Conservation (phyloP, 2,113 vertebrate genomes). For the Acrocephalus kingi region DNA sequence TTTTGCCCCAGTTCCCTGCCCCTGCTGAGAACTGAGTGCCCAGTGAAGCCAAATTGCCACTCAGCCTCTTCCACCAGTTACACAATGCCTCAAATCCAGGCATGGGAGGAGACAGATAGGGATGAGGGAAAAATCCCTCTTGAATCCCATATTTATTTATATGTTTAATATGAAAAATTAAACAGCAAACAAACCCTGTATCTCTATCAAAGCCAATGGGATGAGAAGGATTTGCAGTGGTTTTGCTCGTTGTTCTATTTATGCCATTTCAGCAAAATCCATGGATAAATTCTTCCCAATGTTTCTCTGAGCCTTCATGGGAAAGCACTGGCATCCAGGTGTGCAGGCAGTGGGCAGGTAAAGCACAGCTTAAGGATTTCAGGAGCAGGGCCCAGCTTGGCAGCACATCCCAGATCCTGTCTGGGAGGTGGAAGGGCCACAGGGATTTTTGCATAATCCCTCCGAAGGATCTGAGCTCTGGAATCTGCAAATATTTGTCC, state of each 20-base stretch:
- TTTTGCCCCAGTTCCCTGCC: background rate
- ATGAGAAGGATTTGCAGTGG: conserved; percentile 12
- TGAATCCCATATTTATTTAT: background rate
- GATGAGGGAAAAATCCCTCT: fast-evolving
- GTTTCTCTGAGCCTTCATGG: background rate
- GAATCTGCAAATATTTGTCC: conserved; percentile 27
- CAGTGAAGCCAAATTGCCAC: background rate
- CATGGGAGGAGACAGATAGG: background rate
- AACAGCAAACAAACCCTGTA: background rate
- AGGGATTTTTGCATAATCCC: background rate
- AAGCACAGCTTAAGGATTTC: background rate
- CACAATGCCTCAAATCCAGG: background rate
- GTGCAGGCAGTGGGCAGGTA: background rate
- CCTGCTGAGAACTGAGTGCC: background rate
- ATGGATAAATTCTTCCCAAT: background rate
- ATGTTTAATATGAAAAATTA: background rate
- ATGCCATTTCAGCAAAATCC: background rate
- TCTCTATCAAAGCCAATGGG: background rate
- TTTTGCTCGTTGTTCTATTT: background rate
- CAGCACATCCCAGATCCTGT: background rate
- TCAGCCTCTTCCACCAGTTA: background rate
- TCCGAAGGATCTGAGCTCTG: background rate
- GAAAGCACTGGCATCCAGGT: background rate
- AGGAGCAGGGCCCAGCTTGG: background rate
- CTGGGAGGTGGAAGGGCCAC: background rate